Percentiles rank a stretch among this genome's conserved stretches.
These are phyloP conservation scores for Lontra canadensis DNA, from an alignment of 2,113 vertebrate genomes.

Conservation along the genomic window DNA sequence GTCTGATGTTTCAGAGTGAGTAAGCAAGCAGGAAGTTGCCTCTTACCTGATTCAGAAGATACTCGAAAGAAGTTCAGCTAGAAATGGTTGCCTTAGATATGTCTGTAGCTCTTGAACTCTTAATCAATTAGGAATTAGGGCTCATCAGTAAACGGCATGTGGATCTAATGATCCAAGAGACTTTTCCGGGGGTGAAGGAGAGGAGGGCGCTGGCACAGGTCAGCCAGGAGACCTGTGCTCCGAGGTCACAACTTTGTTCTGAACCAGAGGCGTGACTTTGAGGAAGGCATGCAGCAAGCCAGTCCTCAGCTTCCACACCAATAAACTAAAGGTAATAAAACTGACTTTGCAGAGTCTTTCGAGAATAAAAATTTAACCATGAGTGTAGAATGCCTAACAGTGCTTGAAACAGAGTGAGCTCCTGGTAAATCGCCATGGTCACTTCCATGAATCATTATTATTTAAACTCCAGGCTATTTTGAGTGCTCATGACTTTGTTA, in stretches of 20 bases:
- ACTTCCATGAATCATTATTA: neutral
- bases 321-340: neutral
- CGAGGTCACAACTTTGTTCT: neutral
- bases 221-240: neutral
- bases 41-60: neutral
- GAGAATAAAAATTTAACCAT: neutral
- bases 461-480: neutral
- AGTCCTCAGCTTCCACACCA: neutral
- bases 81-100: neutral
- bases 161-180: neutral
- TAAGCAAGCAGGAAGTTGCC: neutral
- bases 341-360: neutral
- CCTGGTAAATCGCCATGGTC: neutral
- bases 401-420: neutral
- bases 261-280: neutral
- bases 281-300: neutral
- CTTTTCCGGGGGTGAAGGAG: neutral
- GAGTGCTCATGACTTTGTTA: neutral
- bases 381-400: neutral
- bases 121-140: neutral
- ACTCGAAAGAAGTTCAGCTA: neutral
- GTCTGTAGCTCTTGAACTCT: neutral
- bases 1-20: neutral
- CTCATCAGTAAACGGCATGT: rapidly evolving
- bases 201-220: rapidly evolving